Base-by-base conservation (phyloP, 1,140 invertebrate species). In the Euwallacea similis region DNA sequence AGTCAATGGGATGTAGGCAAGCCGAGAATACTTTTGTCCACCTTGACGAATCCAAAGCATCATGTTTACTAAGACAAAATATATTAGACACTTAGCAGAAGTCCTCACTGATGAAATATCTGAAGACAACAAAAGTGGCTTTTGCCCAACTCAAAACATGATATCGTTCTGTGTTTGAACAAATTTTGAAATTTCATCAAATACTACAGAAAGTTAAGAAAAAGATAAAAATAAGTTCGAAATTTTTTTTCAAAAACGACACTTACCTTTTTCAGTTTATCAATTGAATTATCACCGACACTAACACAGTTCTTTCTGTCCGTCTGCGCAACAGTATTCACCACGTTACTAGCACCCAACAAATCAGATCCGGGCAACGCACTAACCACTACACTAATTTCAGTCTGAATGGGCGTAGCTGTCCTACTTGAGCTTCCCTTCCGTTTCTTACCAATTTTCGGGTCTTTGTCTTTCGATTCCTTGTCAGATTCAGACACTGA, bases 181-280 rank as follows among this genome's bases (percentile, higher is more conserved):
- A 33, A 33, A 1, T 33, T 33, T 4, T 1, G 21, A 33, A 33
- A 33, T 33, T 33, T 33, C 21, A 33, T 33, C 21, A 33, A 33
- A 33, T 33, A 33, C 21, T 2, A 33, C 4, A 33, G 1, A 33
- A 33, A 33, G 21, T 33, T 33, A 2, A 4, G 21, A 33, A 33
- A 33, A 33, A 33, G 1, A 33, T 4, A 33, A 33, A 33, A 33
- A 33, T 33, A 33, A 33, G 21, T 33, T 33, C 21, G 21, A 33
- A 1, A 33, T 33, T 33, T 33, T 33, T n/a, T 50, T 50, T 50
- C 54, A 56, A 16, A 56, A 56, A 56, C 54, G 6, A 50, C 6
- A 50, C 16, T 56, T 71, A 79, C 79, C 76, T 78, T 80, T 73
- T 80, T 80, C 11, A 73, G 50, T 66, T 80, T 80, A 42, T 80